Percentiles rank a stretch among this genome's conserved stretches.
These are phyloP conservation scores for Petrolisthes manimaculis DNA, from an alignment of 2,888 invertebrate species.

Conservation along the genomic window DNA sequence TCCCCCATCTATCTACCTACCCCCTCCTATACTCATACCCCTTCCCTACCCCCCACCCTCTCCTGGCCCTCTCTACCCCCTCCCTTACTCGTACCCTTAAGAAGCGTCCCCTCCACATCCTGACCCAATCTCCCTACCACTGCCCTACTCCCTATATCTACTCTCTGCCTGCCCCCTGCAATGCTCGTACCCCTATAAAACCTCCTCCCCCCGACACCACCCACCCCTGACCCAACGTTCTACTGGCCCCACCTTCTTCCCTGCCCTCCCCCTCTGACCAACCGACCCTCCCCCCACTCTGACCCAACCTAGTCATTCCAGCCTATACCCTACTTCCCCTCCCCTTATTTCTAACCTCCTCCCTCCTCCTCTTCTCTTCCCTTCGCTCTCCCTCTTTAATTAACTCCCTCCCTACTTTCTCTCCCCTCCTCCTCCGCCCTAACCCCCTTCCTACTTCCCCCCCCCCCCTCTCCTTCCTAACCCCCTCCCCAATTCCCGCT, in stretches of 20 bases:
- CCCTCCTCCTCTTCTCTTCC: background rate
- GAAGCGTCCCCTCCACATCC: background rate
- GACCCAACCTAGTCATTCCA: background rate
- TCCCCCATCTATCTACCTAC: too few species aligned
- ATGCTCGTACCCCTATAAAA: background rate
- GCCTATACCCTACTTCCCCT: background rate
- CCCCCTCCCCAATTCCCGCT: too few species aligned
- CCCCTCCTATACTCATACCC: background rate
- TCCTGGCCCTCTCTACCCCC: background rate
- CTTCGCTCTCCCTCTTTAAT: background rate
- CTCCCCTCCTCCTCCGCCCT: background rate
- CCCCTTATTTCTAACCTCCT: background rate
- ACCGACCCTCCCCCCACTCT: background rate
- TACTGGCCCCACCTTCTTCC: background rate
- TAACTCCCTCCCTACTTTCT: background rate
- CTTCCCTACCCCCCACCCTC: background rate
- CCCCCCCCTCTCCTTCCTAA: too few species aligned
- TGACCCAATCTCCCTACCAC: background rate
- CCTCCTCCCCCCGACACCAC: background rate
- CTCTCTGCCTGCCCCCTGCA: background rate
- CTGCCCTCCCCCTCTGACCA: background rate
- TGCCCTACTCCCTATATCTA: background rate
- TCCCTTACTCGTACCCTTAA: too few species aligned
- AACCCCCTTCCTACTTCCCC: slow-evolving; percentile 1
- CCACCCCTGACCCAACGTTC: background rate